Percentiles rank a stretch among this genome's conserved stretches.
Conservation (phyloP, 2,797 vertebrate genomes). For the Podarcis lilfordi region DNA sequence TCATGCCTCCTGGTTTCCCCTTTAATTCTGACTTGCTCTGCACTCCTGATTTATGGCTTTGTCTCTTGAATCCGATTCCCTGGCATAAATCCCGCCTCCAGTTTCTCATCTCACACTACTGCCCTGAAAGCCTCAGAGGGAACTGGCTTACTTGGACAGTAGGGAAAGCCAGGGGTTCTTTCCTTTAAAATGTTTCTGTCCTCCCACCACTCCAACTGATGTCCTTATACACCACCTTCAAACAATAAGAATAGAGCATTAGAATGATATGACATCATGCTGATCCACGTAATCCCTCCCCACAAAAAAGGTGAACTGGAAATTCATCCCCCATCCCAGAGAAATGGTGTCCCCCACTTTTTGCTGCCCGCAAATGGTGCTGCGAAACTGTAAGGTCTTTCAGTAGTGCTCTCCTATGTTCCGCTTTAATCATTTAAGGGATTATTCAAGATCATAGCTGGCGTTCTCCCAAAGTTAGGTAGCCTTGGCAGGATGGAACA, state of each 20-base stretch:
- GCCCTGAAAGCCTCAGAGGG: background rate
- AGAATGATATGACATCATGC: no score
- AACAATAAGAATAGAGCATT: background rate
- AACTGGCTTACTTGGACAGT: background rate
- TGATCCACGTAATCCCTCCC: no score
- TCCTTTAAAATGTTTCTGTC: background rate
- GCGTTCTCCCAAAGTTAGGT: no score
- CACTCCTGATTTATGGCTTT: background rate
- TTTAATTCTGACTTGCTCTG: background rate
- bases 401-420: background rate
- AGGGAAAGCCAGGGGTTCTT: background rate
- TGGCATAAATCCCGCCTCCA: no score
- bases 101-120: background rate
- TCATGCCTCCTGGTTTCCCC: background rate
- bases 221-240: background rate
- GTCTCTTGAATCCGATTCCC: background rate
- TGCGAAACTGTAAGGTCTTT: no score
- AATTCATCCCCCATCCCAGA: background rate
- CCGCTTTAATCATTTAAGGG: background rate
- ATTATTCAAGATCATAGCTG: background rate
- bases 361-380: background rate
- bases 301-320: background rate
- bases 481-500: no score
- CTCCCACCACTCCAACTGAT: background rate
- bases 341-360: background rate